Conservation (phyloP, 1,140 invertebrate species). For the Adoxophyes honmai region DNA sequence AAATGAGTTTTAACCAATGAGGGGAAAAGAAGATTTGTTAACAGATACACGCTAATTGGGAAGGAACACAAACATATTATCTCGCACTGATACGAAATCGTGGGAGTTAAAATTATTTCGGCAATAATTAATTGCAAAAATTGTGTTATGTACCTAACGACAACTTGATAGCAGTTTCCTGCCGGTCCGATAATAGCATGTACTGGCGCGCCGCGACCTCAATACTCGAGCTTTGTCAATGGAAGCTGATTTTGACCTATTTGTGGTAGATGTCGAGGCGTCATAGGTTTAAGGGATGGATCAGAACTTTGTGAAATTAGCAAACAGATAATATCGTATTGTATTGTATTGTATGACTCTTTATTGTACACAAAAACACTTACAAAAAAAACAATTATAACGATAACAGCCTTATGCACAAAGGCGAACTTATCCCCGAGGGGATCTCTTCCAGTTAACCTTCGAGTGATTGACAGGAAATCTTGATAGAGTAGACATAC, state of each 20-base stretch:
- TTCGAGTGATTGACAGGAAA: no score
- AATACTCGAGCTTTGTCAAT: slow-evolving; percentile 69
- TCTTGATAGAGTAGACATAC: no score
- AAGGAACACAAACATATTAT: slow-evolving; percentile 8
- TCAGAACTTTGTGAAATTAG: neutral
- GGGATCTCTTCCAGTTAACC: no score
- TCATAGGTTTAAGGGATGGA: neutral
- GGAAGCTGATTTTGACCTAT: slow-evolving; percentile 72
- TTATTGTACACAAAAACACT: no score
- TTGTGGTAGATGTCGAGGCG: slow-evolving; percentile 23
- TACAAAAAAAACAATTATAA: no score
- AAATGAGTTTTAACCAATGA: no score
- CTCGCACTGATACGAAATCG: slow-evolving; percentile 28
- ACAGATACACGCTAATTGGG: neutral
- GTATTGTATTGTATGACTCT: no score
- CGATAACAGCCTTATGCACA: no score
- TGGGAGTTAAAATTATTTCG: slow-evolving; percentile 69
- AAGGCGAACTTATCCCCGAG: no score
- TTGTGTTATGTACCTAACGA: slow-evolving; percentile 68
- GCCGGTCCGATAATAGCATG: slow-evolving; percentile 54
- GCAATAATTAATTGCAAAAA: slow-evolving; percentile 75
- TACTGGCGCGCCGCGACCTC: slow-evolving; percentile 63
- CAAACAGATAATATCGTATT: no score
- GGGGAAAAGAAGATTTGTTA: slow-evolving; percentile 6
- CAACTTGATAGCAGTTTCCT: slow-evolving; percentile 69